phyloP scores from a whole-genome alignment of 2,113 vertebrate species.

The Rhegmatorhina hoffmannsi region DNA sequence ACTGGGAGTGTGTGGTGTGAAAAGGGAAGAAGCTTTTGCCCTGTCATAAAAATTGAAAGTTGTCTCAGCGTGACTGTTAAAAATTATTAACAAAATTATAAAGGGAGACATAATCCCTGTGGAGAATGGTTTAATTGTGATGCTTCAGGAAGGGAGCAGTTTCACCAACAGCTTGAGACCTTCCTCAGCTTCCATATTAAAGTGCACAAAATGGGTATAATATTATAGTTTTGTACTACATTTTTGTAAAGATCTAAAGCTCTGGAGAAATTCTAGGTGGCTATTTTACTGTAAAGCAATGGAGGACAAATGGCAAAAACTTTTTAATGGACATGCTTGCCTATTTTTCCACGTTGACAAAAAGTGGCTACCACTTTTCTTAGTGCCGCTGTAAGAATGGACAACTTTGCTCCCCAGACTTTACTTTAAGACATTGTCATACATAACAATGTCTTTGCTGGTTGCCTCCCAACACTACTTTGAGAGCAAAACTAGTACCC shows the following conservation, averaged over 20 bases:
- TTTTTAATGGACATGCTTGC: neutral
- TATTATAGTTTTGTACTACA: neutral
- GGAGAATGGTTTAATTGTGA: neutral
- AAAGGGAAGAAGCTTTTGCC: neutral
- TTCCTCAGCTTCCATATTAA: neutral
- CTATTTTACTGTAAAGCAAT: neutral
- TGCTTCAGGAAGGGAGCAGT: neutral
- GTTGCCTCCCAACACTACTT: neutral
- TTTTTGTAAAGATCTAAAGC: neutral
- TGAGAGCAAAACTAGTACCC: neutral
- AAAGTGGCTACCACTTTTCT: neutral
- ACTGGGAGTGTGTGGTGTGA: neutral
- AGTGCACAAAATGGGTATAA: neutral
- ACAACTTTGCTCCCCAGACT: neutral
- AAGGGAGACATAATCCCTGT: neutral
- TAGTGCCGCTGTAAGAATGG: neutral
- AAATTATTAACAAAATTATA: neutral
- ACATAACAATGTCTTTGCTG: neutral
- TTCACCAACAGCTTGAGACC: neutral
- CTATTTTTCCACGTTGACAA: neutral
- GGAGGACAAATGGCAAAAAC: neutral
- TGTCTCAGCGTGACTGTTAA: neutral
- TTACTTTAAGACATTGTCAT: neutral
- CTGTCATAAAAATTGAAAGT: neutral
- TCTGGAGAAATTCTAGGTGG: neutral